Evolutionary conservation across 2,888 invertebrate species (phyloP), one percentile per base, ranked within the genome.

Genomic region (Cephus spinipes): DNA sequence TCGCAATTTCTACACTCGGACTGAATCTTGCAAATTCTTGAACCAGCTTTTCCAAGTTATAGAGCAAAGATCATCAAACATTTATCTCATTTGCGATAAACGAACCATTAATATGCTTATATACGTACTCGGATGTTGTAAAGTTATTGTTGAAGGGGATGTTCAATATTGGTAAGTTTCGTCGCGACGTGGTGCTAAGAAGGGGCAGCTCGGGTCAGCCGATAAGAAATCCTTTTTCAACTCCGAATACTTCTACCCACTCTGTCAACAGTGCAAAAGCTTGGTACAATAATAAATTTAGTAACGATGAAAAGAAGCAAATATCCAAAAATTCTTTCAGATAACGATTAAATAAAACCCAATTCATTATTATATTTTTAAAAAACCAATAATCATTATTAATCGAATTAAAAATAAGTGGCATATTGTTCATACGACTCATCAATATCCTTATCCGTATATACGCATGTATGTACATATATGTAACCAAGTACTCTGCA

Each of bases 51-150:
- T 34, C 75, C 77, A 75, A 76, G 80, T 80, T 74, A 77, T 75
- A 76, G 81, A 79, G 81, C 82, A 82, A 82, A 83, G 81, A 80
- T 83, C 82, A 81, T 68, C 76, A 71, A 76, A 77, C 77, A 82
- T 83, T 55, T 82, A 82, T 83, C 81, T 68, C 74, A 40, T 36
- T 75, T 78, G 76, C 78, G 79, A 77, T 80, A 76, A 69, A 71
- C 73, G 36, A 30, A 73, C 73, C 74, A 74, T 80, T 73, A 75
- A 76, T 73, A 74, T 68, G 68, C 33, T 15, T 40, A 55, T 71
- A 73, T 33, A 73, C 34, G 31, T 31, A 69, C 32, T 68, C 68
- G 74, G 74, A 74, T 77, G 73, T 68, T 55, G 69, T 69, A 74
- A 34, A 79, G 77, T 81, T 80, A 75, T 73, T 76, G 74, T 77